A percentile compares a stretch with the other conserved stretches of the same genome.
phyloP scores from a whole-genome alignment of 2,888 invertebrate genomes.

The Meta bourneti region DNA sequence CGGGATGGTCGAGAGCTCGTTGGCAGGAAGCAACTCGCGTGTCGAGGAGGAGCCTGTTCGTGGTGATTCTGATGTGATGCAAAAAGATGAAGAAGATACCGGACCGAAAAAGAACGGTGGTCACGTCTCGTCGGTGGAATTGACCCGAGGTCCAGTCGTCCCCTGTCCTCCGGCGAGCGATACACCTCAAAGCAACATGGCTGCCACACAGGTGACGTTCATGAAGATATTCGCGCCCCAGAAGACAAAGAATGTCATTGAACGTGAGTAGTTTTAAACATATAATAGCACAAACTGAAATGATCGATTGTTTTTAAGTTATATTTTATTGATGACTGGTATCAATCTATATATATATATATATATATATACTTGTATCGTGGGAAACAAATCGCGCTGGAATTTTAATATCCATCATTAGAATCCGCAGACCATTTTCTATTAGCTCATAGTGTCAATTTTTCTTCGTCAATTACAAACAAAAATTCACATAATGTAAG shows the following conservation, averaged over 20 bases:
- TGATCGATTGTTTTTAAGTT: neutral
- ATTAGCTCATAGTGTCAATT: too few species aligned
- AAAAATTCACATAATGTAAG: too few species aligned
- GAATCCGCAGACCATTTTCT: too few species aligned
- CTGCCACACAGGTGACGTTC: conserved; percentile 54
- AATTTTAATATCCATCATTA: too few species aligned
- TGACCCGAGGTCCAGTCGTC: conserved; percentile 11
- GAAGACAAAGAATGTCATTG: conserved; percentile 10
- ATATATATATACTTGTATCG: too few species aligned
- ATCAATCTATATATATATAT: too few species aligned
- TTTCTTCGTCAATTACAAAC: too few species aligned
- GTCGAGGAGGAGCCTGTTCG: conserved; percentile 22
- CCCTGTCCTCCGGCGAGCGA: neutral
- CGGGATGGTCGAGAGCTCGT: conserved; percentile 70
- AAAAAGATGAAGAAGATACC: neutral
- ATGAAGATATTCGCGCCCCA: conserved; percentile 61
- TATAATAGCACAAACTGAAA: neutral
- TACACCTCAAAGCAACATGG: neutral
- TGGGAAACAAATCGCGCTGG: too few species aligned
- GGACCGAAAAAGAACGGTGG: conserved; percentile 16
- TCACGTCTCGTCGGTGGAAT: neutral
- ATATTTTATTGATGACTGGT: neutral
- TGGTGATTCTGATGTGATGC: conserved; percentile 50
- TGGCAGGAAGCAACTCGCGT: conserved; percentile 59
- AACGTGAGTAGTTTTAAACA: conserved; percentile 32